Percentiles rank a stretch among this genome's conserved stretches.
Evolutionary conservation across 2,888 invertebrate genomes (phyloP).

Genomic region (Reticulitermes lucifugus): DNA sequence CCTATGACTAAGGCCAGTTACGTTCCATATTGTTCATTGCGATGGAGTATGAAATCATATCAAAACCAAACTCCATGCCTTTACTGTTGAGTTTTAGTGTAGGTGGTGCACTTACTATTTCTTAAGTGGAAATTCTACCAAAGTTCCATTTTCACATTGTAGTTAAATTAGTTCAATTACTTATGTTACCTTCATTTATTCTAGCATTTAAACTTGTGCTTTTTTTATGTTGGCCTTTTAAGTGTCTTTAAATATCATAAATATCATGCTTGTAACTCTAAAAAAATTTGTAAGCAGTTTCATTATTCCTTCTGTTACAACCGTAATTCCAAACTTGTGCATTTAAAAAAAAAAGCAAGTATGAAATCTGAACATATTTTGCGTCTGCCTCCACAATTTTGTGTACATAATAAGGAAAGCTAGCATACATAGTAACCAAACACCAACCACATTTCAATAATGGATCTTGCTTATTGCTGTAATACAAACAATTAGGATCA

Average conservation of each 20-base stretch:
- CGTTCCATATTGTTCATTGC: not conserved
- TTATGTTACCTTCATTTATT: not conserved
- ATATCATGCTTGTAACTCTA: not conserved
- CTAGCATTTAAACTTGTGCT: not conserved
- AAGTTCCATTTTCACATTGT: not conserved
- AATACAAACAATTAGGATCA: not conserved
- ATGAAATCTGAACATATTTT: not conserved
- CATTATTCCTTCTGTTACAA: not conserved
- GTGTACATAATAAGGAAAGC: not conserved
- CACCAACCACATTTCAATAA: not conserved
- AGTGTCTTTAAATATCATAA: not conserved
- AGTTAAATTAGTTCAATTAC: not conserved
- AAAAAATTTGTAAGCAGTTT: not conserved
- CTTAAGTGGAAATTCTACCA: not conserved
- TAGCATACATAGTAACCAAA: not conserved
- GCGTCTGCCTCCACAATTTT: not conserved
- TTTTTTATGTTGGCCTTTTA: not conserved
- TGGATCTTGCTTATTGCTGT: not conserved
- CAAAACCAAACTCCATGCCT: constrained; percentile 7
- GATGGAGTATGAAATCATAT: not conserved
- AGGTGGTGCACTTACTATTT: not conserved
- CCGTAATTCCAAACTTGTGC: not conserved
- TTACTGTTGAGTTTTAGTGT: not conserved
- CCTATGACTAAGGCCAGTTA: not conserved
- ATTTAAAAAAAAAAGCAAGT: not conserved